phyloP scores from a whole-genome alignment of 2,888 invertebrate genomes.

The Chrysotoxum bicinctum region DNA sequence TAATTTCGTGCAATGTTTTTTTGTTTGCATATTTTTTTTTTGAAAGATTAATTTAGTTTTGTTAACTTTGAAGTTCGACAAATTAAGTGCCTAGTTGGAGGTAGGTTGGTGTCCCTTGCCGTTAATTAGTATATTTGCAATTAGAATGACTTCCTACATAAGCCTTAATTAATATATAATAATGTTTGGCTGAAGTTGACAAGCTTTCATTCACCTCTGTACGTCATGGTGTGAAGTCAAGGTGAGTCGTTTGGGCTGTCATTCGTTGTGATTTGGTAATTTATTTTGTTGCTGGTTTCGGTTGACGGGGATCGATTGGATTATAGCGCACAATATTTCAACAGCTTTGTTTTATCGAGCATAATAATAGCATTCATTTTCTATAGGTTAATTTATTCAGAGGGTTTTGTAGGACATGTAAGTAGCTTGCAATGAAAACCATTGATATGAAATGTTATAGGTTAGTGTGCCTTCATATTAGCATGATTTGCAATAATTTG shows the following conservation, averaged over 20 bases:
- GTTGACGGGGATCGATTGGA: slow-evolving; percentile 48
- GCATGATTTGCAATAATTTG: not conserved
- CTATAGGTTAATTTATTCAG: slow-evolving; percentile 14
- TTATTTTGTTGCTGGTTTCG: slow-evolving; percentile 36
- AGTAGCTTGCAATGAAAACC: not conserved
- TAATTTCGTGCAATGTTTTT: slow-evolving; percentile 25
- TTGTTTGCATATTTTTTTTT: slow-evolving; percentile 26
- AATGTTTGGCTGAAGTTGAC: slow-evolving; percentile 25
- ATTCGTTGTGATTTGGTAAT: slow-evolving; percentile 42
- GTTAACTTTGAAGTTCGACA: slow-evolving; percentile 54
- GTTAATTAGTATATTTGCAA: slow-evolving; percentile 46
- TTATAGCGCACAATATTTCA: slow-evolving; percentile 23
- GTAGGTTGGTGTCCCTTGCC: not conserved
- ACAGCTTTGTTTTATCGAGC: slow-evolving; percentile 20
- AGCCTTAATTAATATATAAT: slow-evolving; percentile 42
- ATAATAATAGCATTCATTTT: slow-evolving; percentile 4
- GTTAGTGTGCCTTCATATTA: not conserved
- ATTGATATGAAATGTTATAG: not conserved
- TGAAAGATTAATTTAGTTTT: slow-evolving; percentile 36
- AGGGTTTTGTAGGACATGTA: not conserved
- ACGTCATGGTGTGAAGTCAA: slow-evolving; percentile 15
- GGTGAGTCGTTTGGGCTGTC: slow-evolving; percentile 26
- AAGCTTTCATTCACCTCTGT: slow-evolving; percentile 32
- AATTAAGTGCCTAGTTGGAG: slow-evolving; percentile 14
- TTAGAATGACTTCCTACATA: slow-evolving; percentile 29